Conservation (phyloP, 2,113 vertebrate genomes). For the Sitta europaea region DNA sequence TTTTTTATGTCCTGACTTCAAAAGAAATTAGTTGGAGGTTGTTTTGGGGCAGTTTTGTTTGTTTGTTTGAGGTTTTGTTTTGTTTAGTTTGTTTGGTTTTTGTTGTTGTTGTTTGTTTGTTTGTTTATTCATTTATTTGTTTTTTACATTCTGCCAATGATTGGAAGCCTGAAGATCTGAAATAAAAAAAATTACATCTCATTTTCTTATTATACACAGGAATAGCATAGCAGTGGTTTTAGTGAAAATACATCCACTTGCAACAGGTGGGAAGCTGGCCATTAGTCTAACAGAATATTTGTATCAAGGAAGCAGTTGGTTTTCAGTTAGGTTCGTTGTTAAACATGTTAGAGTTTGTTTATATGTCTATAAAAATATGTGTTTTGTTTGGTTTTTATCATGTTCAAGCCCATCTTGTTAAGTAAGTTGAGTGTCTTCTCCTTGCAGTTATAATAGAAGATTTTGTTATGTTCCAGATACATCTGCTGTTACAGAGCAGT, state of each 20-base stretch:
- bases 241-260: background rate
- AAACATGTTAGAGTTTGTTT: background rate
- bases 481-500: background rate
- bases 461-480: background rate
- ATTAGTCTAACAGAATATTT: background rate
- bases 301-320: background rate
- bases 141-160: background rate
- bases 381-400: background rate
- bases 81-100: no score
- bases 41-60: background rate
- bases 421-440: background rate
- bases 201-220: background rate
- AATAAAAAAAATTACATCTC: background rate
- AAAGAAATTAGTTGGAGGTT: accelerated
- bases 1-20: background rate
- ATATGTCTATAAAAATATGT: background rate
- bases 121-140: background rate
- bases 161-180: background rate
- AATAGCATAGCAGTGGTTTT: background rate
- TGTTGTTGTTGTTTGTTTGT: no score
- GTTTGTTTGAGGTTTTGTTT: background rate
- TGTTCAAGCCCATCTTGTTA: background rate
- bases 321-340: background rate
- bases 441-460: background rate
- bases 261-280: background rate